Base-by-base conservation (phyloP, 1,140 invertebrate genomes). In the Cherax quadricarinatus region DNA sequence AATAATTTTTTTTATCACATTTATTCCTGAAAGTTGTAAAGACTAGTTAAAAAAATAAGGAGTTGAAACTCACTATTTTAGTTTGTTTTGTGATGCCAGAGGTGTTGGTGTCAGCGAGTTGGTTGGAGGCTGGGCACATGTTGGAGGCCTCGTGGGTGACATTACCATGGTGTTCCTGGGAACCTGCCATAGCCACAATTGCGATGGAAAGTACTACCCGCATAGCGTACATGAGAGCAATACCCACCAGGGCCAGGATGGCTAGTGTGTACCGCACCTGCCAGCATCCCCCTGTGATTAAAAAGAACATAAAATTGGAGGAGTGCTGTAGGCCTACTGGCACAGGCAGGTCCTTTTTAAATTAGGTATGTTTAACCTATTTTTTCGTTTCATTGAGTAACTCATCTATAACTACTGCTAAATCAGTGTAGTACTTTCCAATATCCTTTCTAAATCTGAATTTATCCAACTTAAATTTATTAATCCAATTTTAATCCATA, bases 161-260 rank as follows among this genome's bases (percentile, higher is more conserved):
- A 49, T 78, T 48, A 5, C 6, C 70, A 4, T 62, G 24, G 24
- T 90, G 80, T 1, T 7, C 21, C 21, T 24, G 60, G 14, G 70
- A 24, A 9, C 89, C 89, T 14, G 86, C 89, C 89, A 91, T 91
- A 41, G 83, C 89, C 78, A 91, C 89, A 18, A 91, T 91, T 12
- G 89, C 89, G 30, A 91, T 91, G 89, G 89, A 91, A 1, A 91
- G 75, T 10, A 86, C 49, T 14, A 91, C 89, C 30, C 89, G n/a
- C 89, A 91, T 91, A 2, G 83, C 89, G 84, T 91, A 91, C 89
- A 91, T 91, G 24, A 91, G 73, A 10, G 84, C 89, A n/a, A 91
- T 91, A 10, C 89, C 89, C 24, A 81, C n/a, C 53, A 91, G 78
- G 12, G 84, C 83, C 14, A 91, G 84, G 16, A 86, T 6, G 16